A percentile compares a stretch with the other conserved stretches of the same genome.
phyloP scores from a whole-genome alignment of 1,140 invertebrate species.

The Laupala kohalensis region DNA sequence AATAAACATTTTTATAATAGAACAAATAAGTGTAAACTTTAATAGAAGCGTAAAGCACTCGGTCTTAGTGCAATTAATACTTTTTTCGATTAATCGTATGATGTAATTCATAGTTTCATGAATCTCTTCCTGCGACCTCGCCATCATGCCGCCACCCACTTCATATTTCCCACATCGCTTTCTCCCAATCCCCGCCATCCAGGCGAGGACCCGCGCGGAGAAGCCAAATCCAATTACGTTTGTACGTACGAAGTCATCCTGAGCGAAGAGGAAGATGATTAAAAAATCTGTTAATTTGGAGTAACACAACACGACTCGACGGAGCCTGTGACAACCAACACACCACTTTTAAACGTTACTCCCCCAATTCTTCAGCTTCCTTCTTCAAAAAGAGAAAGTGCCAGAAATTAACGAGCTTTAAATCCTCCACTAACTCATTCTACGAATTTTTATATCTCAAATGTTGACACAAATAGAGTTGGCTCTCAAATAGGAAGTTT shows the following conservation, averaged over 20 bases:
- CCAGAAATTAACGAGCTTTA: neutral
- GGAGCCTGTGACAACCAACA: neutral
- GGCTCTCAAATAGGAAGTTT: too few relatives aligned
- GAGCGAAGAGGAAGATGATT: neutral
- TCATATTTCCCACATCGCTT: too few relatives aligned
- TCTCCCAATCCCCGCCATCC: too few relatives aligned
- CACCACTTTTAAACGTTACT: neutral
- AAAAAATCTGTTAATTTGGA: neutral
- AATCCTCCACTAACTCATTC: neutral
- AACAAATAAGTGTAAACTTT: too few relatives aligned
- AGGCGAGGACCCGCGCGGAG: neutral
- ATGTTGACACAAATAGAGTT: too few relatives aligned
- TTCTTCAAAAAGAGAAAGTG: neutral
- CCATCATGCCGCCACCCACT: too few relatives aligned
- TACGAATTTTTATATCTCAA: neutral
- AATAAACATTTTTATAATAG: too few relatives aligned
- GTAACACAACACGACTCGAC: neutral
- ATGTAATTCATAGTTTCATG: too few relatives aligned
- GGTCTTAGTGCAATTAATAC: too few relatives aligned
- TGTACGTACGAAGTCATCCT: neutral
- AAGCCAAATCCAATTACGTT: neutral
- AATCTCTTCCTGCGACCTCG: too few relatives aligned
- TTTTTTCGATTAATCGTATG: too few relatives aligned
- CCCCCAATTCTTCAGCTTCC: neutral
- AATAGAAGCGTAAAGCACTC: too few relatives aligned